Conservation (phyloP, 2,113 vertebrate species). For the Mesocricetus auratus region DNA sequence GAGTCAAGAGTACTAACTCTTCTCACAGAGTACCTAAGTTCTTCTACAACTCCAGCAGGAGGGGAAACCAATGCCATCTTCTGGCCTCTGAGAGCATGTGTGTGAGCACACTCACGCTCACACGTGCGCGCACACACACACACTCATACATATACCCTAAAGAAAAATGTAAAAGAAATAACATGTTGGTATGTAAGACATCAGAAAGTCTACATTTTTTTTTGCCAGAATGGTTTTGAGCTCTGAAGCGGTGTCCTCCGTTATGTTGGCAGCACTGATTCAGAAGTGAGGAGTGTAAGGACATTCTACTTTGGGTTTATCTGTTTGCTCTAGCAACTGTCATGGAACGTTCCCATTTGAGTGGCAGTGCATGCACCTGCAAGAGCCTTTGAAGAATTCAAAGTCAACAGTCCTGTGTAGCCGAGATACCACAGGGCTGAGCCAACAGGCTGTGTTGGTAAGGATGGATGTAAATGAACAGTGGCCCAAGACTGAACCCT, state of each 20-base stretch:
- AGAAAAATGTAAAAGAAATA: neutral
- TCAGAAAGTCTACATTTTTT: neutral
- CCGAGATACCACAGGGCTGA: neutral
- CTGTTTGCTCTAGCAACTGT: neutral
- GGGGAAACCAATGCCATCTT: neutral
- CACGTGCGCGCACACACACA: neutral
- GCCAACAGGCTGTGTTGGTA: neutral
- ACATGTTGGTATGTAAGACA: neutral
- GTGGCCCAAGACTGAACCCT: neutral
- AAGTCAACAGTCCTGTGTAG: neutral
- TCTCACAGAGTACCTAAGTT: no score
- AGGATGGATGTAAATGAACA: neutral
- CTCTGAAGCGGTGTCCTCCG: neutral
- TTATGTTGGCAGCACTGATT: neutral
- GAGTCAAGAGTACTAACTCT: neutral
- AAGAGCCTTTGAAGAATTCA: neutral
- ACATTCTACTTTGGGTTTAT: neutral
- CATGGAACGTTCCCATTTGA: neutral
- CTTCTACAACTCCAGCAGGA: neutral
- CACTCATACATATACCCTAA: neutral
- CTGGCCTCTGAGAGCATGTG: neutral
- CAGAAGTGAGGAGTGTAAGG: neutral
- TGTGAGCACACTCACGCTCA: no score
- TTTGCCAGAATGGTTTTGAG: neutral
- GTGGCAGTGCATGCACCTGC: rapidly evolving